A percentile compares a stretch with the other conserved stretches of the same genome.
Evolutionary conservation across 2,888 invertebrate species (phyloP).

Genomic region (Tiphia femorata): DNA sequence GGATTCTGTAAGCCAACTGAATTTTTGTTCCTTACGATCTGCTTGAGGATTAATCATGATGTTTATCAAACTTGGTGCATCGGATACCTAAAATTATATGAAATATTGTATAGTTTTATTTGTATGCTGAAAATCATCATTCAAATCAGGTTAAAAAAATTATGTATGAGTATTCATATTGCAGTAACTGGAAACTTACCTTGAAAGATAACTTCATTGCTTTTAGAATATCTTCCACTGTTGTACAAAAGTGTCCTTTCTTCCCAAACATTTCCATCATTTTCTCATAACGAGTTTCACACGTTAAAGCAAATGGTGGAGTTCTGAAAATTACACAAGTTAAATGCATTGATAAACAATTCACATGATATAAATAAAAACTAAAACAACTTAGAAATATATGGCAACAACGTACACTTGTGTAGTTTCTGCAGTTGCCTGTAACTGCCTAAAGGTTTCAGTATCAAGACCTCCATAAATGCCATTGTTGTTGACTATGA

Average conservation of each 20-base stretch:
- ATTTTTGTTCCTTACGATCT: constrained; percentile 90
- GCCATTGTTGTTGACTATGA: constrained; percentile 96
- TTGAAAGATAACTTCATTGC: constrained; percentile 79
- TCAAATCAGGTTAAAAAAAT: no score
- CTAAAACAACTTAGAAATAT: no score
- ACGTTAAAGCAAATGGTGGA: constrained; percentile 85
- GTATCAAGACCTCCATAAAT: constrained; percentile 90
- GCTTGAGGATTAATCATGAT: constrained; percentile 90
- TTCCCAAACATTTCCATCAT: constrained; percentile 90
- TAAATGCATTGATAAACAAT: background rate
- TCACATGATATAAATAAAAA: constrained; percentile 5
- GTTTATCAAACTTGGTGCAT: constrained; percentile 90
- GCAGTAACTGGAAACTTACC: constrained; percentile 52
- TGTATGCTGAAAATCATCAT: no score
- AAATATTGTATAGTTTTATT: constrained; percentile 1
- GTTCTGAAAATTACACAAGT: constrained; percentile 72
- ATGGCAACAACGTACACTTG: constrained; percentile 84
- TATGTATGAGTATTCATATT: background rate
- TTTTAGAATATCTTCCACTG: constrained; percentile 80
- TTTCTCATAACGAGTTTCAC: constrained; percentile 88
- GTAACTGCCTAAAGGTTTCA: constrained; percentile 80
- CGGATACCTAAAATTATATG: constrained; percentile 70
- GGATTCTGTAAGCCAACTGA: constrained; percentile 93
- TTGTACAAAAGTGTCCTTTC: constrained; percentile 84
- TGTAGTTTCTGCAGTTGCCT: constrained; percentile 78